Evolutionary conservation across 1,140 invertebrate species (phyloP).

Genomic region (Drosophila quadrilineata): DNA sequence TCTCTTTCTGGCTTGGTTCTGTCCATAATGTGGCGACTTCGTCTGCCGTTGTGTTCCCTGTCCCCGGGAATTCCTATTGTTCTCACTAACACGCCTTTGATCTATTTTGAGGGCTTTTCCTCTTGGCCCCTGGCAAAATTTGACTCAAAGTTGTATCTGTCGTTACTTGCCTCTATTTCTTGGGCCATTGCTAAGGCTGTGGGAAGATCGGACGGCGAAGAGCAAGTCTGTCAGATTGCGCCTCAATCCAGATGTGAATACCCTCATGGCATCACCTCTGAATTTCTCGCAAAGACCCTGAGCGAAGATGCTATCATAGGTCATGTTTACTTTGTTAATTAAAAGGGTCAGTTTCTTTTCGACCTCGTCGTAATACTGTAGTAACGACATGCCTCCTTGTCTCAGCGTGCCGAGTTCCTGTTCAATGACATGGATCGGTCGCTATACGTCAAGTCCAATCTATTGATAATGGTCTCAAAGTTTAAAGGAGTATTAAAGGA

Average conservation of each 20-base stretch:
- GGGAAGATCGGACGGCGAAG: not conserved
- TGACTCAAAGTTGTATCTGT: too few relatives aligned
- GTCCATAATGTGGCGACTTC: too few relatives aligned
- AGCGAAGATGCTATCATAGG: not conserved
- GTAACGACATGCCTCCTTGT: not conserved
- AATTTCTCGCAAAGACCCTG: not conserved
- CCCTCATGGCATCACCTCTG: not conserved
- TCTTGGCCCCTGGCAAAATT: not conserved
- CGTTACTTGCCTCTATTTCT: too few relatives aligned
- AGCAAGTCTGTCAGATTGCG: not conserved
- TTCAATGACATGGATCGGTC: not conserved
- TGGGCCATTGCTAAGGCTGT: not conserved
- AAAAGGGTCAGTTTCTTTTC: conserved; percentile 1
- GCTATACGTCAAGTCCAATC: not conserved
- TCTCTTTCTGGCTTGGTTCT: too few relatives aligned
- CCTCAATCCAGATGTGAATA: too few relatives aligned
- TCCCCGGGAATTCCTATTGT: not conserved
- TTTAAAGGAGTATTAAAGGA: too few relatives aligned
- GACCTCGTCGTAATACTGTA: conserved; percentile 1
- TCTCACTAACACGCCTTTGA: not conserved
- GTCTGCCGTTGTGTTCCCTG: too few relatives aligned
- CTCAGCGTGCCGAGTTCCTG: not conserved
- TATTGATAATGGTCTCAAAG: not conserved
- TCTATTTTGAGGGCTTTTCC: not conserved
- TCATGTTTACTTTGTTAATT: conserved; percentile 5